Percentiles rank a stretch among this genome's conserved stretches.
Conservation (phyloP, 2,113 vertebrate genomes). For the Podilymbus podiceps region DNA sequence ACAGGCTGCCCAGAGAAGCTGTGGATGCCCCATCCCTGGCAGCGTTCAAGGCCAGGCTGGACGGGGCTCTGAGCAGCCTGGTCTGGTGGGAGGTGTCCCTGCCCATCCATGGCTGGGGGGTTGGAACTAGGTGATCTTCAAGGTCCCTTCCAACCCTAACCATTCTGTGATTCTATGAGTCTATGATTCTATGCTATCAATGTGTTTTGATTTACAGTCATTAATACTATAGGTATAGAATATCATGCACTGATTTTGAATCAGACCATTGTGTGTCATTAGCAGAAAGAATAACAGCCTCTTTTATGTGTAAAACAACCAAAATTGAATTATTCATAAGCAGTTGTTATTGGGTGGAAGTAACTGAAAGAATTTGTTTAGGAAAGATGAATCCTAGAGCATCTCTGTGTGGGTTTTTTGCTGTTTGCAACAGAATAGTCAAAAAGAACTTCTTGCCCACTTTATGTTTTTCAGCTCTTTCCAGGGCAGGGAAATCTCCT, state of each 20-base stretch:
- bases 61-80: no score
- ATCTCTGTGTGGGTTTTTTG: background rate
- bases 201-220: background rate
- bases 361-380: background rate
- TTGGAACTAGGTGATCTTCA: no score
- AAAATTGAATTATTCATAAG: background rate
- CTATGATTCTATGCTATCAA: fast-evolving
- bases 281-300: background rate
- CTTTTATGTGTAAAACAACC: background rate
- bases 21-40: no score
- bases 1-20: no score
- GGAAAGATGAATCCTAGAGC: background rate
- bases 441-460: background rate
- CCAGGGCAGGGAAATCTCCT: background rate
- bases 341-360: background rate
- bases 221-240: background rate
- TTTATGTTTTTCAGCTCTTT: background rate
- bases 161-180: no score
- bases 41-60: no score
- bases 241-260: background rate
- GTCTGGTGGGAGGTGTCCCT: no score
- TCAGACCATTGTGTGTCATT: background rate
- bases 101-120: no score
- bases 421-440: background rate
- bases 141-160: no score